Conservation (phyloP, 2,888 invertebrate species). For the Fragum whitleyi region DNA sequence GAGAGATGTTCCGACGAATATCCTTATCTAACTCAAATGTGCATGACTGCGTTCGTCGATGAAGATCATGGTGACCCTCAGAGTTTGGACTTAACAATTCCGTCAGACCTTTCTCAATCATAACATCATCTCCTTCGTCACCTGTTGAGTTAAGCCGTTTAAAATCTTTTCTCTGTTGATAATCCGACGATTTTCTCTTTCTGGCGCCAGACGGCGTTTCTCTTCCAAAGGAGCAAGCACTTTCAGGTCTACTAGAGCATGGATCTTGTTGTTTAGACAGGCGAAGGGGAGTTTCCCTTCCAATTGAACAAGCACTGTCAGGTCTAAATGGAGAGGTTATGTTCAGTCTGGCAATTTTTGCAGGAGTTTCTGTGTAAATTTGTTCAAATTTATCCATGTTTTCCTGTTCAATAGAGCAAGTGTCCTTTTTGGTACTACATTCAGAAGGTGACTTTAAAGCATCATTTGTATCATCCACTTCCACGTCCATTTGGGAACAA, state of each 20-base stretch:
- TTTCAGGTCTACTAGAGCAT: slow-evolving; percentile 62
- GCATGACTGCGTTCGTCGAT: slow-evolving; percentile 65
- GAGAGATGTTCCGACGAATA: background rate
- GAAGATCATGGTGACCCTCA: slow-evolving; percentile 33
- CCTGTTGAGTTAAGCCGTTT: slow-evolving; percentile 68
- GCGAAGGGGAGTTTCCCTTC: slow-evolving; percentile 53
- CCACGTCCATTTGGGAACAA: slow-evolving; percentile 20
- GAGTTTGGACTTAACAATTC: slow-evolving; percentile 44
- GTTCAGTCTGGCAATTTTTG: slow-evolving; percentile 60
- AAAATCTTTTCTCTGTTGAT: slow-evolving; percentile 45
- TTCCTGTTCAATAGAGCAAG: background rate
- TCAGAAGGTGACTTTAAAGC: background rate
- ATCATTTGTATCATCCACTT: background rate
- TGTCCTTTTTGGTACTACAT: background rate
- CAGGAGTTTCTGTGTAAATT: slow-evolving; percentile 52
- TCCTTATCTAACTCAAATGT: slow-evolving; percentile 59
- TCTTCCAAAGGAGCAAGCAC: slow-evolving; percentile 67
- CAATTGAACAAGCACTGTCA: slow-evolving; percentile 64
- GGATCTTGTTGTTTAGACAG: slow-evolving; percentile 42
- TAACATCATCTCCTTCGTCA: slow-evolving; percentile 60
- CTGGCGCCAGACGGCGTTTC: slow-evolving; percentile 70
- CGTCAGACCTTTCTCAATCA: background rate
- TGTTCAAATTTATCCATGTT: slow-evolving; percentile 41
- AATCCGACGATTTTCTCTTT: slow-evolving; percentile 67
- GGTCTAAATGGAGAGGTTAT: slow-evolving; percentile 61